Percentiles rank a stretch among this genome's conserved stretches.
phyloP scores from a whole-genome alignment of 2,797 vertebrate genomes.

The Oreonectes daqikongensis region DNA sequence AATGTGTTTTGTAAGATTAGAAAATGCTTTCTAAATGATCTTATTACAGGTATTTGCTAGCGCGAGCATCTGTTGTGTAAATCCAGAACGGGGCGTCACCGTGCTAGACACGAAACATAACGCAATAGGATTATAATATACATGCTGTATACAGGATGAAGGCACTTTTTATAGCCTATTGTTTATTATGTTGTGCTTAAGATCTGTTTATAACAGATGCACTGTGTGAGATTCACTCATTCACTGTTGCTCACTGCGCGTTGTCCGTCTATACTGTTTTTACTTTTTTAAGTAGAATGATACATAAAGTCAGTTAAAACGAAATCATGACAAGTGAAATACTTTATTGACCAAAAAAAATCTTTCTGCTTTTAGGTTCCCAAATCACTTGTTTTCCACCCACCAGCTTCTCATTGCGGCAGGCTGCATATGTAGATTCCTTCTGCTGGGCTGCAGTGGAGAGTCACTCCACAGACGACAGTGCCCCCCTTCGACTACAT shows the following conservation, averaged over 20 bases:
- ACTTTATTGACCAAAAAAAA: not conserved
- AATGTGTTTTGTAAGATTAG: not conserved
- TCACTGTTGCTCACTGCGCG: not conserved
- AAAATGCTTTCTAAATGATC: not conserved
- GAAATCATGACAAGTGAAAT: no score
- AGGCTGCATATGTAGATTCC: conserved; percentile 89
- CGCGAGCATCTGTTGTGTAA: not conserved
- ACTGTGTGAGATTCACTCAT: not conserved
- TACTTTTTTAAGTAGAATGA: not conserved
- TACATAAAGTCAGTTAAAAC: not conserved
- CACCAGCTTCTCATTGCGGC: conserved; percentile 85
- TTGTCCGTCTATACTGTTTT: not conserved
- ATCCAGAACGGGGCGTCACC: conserved; percentile 17
- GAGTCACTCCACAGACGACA: conserved; percentile 75
- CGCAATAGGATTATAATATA: no score
- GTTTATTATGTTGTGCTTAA: not conserved
- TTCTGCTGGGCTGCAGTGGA: conserved; percentile 95
- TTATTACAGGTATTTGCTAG: not conserved
- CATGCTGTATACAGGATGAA: not conserved
- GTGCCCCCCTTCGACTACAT: conserved; percentile 87
- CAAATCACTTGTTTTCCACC: conserved; percentile 97
- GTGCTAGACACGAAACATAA: not conserved
- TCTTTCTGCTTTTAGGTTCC: conserved; percentile 75
- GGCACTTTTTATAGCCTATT: no score
- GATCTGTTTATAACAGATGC: no score